phyloP scores from a whole-genome alignment of 2,888 invertebrate species.

The Doris montereyensis region DNA sequence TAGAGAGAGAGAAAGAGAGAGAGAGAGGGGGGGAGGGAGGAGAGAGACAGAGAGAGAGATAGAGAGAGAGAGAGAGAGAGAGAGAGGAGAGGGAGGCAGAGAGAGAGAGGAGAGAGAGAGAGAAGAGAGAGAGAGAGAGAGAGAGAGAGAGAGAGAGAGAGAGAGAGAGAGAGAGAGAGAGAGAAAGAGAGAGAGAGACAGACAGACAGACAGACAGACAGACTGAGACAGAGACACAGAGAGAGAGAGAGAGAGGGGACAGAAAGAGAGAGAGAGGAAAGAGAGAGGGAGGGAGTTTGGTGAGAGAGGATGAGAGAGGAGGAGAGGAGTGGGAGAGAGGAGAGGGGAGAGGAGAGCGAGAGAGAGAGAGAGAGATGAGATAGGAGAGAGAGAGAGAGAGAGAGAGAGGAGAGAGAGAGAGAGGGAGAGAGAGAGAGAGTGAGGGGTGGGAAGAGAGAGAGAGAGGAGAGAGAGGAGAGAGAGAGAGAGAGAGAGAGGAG shows the following conservation, averaged over 20 bases:
- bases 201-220: background rate
- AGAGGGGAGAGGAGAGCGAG: background rate
- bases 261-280: background rate
- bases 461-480: background rate
- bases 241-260: background rate
- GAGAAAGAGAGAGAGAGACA: background rate
- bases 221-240: background rate
- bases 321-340: background rate
- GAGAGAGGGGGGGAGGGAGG: background rate
- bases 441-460: background rate
- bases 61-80: conserved; percentile 2
- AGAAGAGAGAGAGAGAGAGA: background rate
- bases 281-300: background rate
- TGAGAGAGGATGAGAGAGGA: background rate
- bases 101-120: background rate
- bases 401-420: no score
- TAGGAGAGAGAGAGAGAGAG: background rate
- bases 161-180: background rate
- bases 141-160: background rate
- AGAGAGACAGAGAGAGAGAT: background rate
- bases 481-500: background rate
- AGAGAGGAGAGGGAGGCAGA: background rate
- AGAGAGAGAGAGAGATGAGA: background rate
- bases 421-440: background rate
- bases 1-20: no score